Conservation (phyloP, 2,888 invertebrate species). For the Galerucella pusilla region DNA sequence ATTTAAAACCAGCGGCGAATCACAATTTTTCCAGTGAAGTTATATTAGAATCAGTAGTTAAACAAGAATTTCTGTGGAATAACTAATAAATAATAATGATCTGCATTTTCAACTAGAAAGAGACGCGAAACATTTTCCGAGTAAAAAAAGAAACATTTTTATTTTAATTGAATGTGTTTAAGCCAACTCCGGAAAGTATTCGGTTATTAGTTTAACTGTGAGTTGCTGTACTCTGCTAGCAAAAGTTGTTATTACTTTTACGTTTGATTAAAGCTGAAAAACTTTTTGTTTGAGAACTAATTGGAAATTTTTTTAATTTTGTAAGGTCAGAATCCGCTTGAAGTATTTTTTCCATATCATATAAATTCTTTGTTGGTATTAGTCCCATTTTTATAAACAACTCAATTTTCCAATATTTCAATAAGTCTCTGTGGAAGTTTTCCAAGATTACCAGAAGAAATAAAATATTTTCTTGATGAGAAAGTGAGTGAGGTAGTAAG, state of each 20-base stretch:
- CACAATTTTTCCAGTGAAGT: neutral
- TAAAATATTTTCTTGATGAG: too few species aligned
- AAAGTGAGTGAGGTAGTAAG: too few species aligned
- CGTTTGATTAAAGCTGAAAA: constrained; percentile 1
- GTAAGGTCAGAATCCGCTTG: neutral
- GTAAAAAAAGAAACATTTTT: neutral
- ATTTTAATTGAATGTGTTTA: constrained; percentile 7
- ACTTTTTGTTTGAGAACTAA: constrained; percentile 5
- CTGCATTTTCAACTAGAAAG: neutral
- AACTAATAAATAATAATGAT: neutral
- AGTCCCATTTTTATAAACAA: neutral
- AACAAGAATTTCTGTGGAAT: neutral
- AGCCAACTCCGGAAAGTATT: neutral
- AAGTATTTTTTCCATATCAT: neutral
- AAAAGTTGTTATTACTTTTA: constrained; percentile 3
- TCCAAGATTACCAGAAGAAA: too few species aligned
- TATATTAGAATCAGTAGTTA: neutral
- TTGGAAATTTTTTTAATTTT: neutral
- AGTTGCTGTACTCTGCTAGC: neutral
- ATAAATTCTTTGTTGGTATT: neutral
- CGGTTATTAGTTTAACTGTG: neutral
- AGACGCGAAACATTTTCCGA: neutral
- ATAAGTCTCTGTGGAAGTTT: too few species aligned
- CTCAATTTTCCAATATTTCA: neutral
- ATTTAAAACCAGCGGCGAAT: neutral